Conservation (phyloP, 2,888 invertebrate species). For the Parasteatoda lunata region DNA sequence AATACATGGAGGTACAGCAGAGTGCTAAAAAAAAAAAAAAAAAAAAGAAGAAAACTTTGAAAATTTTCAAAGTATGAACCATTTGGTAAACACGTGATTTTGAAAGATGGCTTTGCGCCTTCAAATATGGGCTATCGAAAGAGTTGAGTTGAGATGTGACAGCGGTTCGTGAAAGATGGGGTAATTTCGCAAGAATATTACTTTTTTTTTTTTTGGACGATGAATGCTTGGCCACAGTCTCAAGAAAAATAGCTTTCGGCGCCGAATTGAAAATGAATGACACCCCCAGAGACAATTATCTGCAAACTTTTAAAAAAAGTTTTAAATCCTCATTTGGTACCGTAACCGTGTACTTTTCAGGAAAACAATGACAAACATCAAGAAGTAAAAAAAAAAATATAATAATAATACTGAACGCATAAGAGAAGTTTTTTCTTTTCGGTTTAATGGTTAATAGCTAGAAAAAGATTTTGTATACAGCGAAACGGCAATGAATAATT, state of each 20-base stretch:
- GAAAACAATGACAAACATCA: too few relatives aligned
- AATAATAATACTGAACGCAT: too few relatives aligned
- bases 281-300: neutral
- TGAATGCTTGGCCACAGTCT: neutral
- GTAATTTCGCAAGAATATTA: conserved; percentile 16
- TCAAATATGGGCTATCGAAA: neutral
- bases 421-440: too few relatives aligned
- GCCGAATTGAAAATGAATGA: neutral
- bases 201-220: neutral
- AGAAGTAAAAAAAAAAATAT: too few relatives aligned
- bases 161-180: conserved; percentile 20
- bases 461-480: too few relatives aligned
- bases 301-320: too few relatives aligned
- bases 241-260: conserved; percentile 2
- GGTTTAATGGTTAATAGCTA: too few relatives aligned
- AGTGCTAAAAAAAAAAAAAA: too few relatives aligned
- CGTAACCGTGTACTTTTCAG: too few relatives aligned
- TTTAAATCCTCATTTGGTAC: too few relatives aligned
- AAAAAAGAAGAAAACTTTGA: neutral
- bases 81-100: neutral
- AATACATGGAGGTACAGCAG: too few relatives aligned
- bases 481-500: too few relatives aligned
- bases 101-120: neutral
- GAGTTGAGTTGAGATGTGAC: conserved; percentile 14
- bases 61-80: neutral